Evolutionary conservation across 2,797 vertebrate species (phyloP).

Genomic region (Tarsius wallacei): DNA sequence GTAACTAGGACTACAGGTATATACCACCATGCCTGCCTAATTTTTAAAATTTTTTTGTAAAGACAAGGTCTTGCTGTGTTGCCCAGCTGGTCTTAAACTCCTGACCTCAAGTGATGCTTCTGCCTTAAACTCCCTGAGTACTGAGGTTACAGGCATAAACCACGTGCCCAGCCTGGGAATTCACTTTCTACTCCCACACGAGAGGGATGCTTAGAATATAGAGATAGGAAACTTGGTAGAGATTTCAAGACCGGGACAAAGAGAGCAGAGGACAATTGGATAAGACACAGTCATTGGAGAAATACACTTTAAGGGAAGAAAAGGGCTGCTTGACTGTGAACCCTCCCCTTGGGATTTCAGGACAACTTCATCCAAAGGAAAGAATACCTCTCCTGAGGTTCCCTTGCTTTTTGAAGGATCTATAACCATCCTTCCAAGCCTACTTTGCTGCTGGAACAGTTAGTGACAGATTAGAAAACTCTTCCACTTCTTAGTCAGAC

Average conservation of each 20-base stretch:
- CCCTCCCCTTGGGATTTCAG: not conserved
- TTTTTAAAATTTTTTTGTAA: not conserved
- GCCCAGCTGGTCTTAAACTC: not conserved
- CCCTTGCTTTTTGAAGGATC: not conserved
- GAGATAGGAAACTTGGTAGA: not conserved
- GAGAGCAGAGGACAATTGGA: not conserved
- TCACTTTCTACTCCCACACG: not conserved
- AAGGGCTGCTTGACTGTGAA: not conserved
- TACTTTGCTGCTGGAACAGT: not conserved
- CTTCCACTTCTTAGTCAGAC: not conserved
- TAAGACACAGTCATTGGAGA: not conserved
- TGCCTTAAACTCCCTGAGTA: not conserved
- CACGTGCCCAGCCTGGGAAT: not conserved
- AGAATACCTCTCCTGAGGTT: not conserved
- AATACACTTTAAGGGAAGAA: not conserved
- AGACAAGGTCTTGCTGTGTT: not conserved
- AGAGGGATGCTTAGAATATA: not conserved
- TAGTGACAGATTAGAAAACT: conserved; percentile 21
- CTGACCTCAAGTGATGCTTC: not conserved
- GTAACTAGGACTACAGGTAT: not conserved
- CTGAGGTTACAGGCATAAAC: not conserved
- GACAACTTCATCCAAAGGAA: not conserved
- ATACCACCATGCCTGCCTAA: not conserved
- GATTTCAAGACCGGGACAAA: not conserved
- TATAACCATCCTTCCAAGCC: not conserved